Conservation (phyloP, 2,113 vertebrate species). For the Acanthisitta chloris region DNA sequence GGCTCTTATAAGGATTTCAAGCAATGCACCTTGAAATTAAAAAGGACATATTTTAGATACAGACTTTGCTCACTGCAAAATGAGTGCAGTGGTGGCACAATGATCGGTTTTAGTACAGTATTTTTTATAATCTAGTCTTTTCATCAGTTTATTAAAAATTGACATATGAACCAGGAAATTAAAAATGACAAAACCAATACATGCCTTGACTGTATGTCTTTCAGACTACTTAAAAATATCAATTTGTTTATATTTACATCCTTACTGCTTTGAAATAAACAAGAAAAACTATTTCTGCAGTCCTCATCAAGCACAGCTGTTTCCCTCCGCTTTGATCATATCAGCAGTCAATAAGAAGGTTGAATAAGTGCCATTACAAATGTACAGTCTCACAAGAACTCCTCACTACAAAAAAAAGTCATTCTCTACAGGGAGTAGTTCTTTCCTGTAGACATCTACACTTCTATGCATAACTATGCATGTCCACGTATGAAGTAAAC, state of each 20-base stretch:
- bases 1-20: not conserved
- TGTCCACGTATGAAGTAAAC: not conserved
- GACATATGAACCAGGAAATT: not conserved
- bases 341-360: not conserved
- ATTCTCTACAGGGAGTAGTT: not conserved
- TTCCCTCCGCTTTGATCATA: rapidly evolving
- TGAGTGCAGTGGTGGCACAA: not conserved
- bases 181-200: not conserved
- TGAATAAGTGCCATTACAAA: not conserved
- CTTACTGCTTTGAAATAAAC: not conserved
- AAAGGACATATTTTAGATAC: not conserved
- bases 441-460: not conserved
- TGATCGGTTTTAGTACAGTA: not conserved
- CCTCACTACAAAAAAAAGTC: not conserved
- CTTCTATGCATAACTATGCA: not conserved
- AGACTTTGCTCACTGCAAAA: not conserved
- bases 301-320: not conserved
- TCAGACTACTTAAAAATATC: not conserved
- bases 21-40: not conserved
- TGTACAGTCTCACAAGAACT: not conserved
- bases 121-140: not conserved
- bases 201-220: not conserved
- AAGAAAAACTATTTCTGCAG: not conserved
- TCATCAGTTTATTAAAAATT: not conserved
- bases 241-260: not conserved